Conservation (phyloP, 1,140 invertebrate species). For the Drosophila rufa region DNA sequence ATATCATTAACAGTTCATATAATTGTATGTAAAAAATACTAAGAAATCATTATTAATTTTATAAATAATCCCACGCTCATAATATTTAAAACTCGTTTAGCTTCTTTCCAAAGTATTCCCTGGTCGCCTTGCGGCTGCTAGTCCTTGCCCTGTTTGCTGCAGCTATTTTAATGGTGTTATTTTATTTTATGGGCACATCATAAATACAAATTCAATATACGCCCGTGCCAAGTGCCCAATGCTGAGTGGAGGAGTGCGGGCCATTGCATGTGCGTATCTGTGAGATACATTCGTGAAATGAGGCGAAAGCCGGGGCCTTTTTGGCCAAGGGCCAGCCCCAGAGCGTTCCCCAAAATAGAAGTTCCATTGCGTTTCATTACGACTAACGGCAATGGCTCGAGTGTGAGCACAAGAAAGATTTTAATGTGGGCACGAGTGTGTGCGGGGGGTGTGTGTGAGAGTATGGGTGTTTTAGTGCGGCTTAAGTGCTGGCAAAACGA, state of each 20-base stretch:
- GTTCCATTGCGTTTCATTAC: constrained; percentile 80
- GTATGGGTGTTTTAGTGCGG: constrained; percentile 67
- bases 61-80: background rate
- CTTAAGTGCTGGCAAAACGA: constrained; percentile 81
- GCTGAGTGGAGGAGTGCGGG: background rate
- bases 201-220: constrained; percentile 82
- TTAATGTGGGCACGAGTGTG: constrained; percentile 31
- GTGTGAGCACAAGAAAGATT: constrained; percentile 54
- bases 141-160: constrained; percentile 37
- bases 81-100: too few species aligned
- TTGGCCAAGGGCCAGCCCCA: constrained; percentile 38
- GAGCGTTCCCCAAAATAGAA: constrained; percentile 50
- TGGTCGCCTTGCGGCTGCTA: background rate
- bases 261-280: constrained; percentile 31
- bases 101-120: constrained; percentile 5
- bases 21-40: background rate
- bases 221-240: constrained; percentile 44
- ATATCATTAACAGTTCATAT: too few species aligned
- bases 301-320: constrained; percentile 12
- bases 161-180: constrained; percentile 79
- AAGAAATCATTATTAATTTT: too few species aligned
- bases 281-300: constrained; percentile 49
- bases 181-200: constrained; percentile 80
- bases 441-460: constrained; percentile 8
- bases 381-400: constrained; percentile 68